phyloP scores from a whole-genome alignment of 64 coral and sea anemone genomes.

The Platygyra sinensis region DNA sequence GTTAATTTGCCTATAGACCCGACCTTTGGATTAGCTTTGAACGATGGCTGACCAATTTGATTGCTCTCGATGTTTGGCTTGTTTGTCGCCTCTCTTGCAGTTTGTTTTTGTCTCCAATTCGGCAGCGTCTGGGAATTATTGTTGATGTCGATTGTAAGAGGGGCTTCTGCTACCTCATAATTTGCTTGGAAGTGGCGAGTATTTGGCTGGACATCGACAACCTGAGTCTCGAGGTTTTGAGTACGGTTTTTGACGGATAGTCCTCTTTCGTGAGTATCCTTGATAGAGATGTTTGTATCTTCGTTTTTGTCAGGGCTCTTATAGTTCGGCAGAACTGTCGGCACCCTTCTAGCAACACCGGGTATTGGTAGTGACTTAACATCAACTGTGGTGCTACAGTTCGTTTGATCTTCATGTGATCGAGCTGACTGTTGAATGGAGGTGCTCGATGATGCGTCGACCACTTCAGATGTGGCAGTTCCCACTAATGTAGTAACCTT shows the following conservation, averaged over 20 bases:
- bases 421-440: not conserved
- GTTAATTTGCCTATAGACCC: slow-evolving; percentile 26
- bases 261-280: not conserved
- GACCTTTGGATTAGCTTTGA: not conserved
- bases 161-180: not conserved
- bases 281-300: not conserved
- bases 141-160: not conserved
- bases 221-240: not conserved
- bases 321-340: not conserved
- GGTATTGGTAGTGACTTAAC: not conserved
- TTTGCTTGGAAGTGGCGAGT: not conserved
- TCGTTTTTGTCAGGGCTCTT: not conserved
- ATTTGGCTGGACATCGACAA: not conserved
- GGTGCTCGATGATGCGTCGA: not conserved
- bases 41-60: not conserved
- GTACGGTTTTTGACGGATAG: not conserved
- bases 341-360: not conserved
- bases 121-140: not conserved
- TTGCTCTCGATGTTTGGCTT: not conserved
- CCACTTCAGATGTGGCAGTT: not conserved
- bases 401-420: not conserved
- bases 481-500: not conserved
- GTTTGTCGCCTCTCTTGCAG: not conserved
- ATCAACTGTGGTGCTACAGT: not conserved
- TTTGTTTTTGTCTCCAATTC: not conserved